Evolutionary conservation across 2,113 vertebrate genomes (phyloP), one percentile per base, ranked within the genome.

Genomic region (Phainopepla nitens): DNA sequence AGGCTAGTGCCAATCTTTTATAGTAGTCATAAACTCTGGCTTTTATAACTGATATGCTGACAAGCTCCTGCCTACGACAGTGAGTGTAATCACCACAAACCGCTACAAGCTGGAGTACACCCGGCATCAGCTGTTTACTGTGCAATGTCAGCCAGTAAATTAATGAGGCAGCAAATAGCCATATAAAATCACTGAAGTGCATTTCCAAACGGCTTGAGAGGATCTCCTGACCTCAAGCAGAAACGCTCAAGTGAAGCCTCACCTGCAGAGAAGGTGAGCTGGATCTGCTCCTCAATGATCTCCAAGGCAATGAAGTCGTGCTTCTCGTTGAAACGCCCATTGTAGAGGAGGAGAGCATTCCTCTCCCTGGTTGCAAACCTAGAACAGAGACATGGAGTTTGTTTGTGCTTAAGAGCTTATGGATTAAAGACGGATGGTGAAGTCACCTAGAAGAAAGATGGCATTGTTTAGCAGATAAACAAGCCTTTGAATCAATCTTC

Each of bases 201-300:
- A 17, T 49, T 95, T 94, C 70, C 72, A 91, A 80, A 64, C 0
- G 1, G 54, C 44, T 45, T 56, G 35, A 91, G 44, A 86, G 4
- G 18, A 80, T 60, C 45, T 79, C 25, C 77, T 65, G 70, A 75
- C 39, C 6, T 13, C 31, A 33, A 45, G 20, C 42, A 93, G 73
- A 54, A 79, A 61, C 0, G 0, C 36, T 60, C 2, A 5, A 54
- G 22, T 1, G 7, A 62, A 24, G 60, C 11, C 97, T 97, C 31
- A 99, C 99, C 99, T 98, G 99, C 99, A 7, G 99, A 99, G 98
- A 99, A 99, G 4, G 99, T 99, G 93, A 99, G 98, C 97, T 99
- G 99, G 95, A 99, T 98, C 97, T 99, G 99, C 93, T 99, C 99
- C 9, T 98, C 98, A n/a, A 99, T 98, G 54, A 99, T 98, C 98